Base-by-base conservation (phyloP, 2,888 invertebrate genomes). In the Euplexia lucipara region DNA sequence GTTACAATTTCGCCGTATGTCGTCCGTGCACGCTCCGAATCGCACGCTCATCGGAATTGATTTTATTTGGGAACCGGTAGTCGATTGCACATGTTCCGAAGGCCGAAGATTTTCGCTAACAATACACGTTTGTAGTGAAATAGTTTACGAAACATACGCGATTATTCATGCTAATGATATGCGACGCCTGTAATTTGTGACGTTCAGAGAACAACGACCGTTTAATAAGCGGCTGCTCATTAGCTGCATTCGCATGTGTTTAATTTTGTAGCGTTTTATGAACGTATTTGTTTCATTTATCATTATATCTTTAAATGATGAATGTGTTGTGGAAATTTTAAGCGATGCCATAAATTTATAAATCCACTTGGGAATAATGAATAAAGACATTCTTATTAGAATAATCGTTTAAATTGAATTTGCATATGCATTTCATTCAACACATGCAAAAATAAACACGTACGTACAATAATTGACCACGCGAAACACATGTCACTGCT, bases 1-100 rank as follows among this genome's bases (percentile, higher is more conserved):
- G 89, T 90, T 92, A 92, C 89, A 86, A 88, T 91, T 92, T 90
- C 82, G 75, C 75, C 72, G 85, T 78, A 78, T 81, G 81, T 83
- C 85, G 80, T 78, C 79, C 60, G 56, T 57, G 62, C 78, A 82
- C 77, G 85, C 78, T 82, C 78, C 81, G 73, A 81, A 82, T 83
- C 62, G 71, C 79, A 52, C 57, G 64, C 61, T 56, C 74, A 75
- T 83, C 77, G 75, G 71, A 74, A 77, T 69, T 59, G 74, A 80
- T 84, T 85, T 81, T 82, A 83, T 87, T 89, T 86, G 81, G 79
- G 82, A 88, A 88, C 89, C 86, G 87, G 88, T 87, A 90, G 82
- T 83, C 64, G 80, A 82, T 86, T 83, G 83, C 82, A 80, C 22
- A 67, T 63, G 73, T 79, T 83, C 76, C 78, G 70, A 84, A 83